These are phyloP conservation scores for Unio pictorum DNA, from an alignment of 2,888 invertebrate species.

Conservation along the genomic window DNA sequence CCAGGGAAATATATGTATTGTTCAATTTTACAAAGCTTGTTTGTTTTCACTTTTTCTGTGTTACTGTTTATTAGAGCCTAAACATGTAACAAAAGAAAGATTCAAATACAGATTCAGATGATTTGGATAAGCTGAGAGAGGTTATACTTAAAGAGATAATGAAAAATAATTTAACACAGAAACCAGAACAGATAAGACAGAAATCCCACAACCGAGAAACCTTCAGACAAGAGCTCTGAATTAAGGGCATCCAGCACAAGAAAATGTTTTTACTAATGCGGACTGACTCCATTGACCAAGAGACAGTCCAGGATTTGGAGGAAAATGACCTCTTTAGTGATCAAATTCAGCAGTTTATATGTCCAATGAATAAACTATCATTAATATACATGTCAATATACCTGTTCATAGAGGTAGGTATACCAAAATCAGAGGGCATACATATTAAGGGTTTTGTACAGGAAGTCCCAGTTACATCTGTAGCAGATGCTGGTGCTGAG, in stretches of 20 bases:
- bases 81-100: conserved; percentile 5
- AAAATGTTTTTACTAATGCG: conserved; percentile 18
- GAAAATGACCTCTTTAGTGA: conserved; percentile 2
- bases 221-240: background rate
- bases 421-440: conserved; percentile 11
- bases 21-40: no score
- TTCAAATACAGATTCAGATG: background rate
- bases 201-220: background rate
- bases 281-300: conserved; percentile 13
- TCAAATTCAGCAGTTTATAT: no score
- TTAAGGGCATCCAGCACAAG: background rate
- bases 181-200: background rate
- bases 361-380: background rate
- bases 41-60: no score
- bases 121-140: no score
- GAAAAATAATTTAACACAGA: background rate
- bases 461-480: conserved; percentile 7
- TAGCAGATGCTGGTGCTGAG: conserved; percentile 11
- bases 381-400: background rate
- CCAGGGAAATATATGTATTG: no score
- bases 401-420: conserved; percentile 6
- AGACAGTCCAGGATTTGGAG: conserved; percentile 5
- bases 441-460: conserved; percentile 10
- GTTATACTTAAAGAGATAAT: no score
- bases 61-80: no score